Percentiles rank a stretch among this genome's conserved stretches.
Conservation (phyloP, 2,113 vertebrate genomes). For the Herpetotheres cachinnans region DNA sequence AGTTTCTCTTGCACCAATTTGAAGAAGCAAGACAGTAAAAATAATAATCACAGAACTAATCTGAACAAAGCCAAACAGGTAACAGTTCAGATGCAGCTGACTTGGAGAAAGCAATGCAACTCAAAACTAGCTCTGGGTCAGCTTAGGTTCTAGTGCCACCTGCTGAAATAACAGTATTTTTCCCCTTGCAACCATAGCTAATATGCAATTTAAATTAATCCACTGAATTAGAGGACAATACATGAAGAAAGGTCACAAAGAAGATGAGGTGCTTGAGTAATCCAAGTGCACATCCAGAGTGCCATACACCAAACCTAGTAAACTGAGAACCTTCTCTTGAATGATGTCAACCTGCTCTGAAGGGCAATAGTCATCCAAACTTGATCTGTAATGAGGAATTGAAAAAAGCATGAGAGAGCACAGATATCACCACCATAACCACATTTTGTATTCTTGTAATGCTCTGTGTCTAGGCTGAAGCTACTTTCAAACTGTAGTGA, state of each 20-base stretch:
- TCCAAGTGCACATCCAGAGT: conserved; percentile 83
- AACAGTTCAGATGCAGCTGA: background rate
- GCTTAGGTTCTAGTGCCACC: conserved; percentile 42
- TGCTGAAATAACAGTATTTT: background rate
- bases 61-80: background rate
- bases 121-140: background rate
- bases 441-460: background rate
- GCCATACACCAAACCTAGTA: conserved; percentile 80
- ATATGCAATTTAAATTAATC: background rate
- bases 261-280: conserved; percentile 69
- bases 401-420: background rate
- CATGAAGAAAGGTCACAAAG: conserved; percentile 6
- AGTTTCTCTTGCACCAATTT: background rate
- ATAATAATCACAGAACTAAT: background rate
- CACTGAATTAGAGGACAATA: background rate
- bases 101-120: background rate
- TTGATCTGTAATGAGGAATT: conserved; percentile 79
- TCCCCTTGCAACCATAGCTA: background rate
- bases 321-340: conserved; percentile 80
- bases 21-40: background rate
- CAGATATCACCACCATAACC: background rate
- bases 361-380: conserved; percentile 97
- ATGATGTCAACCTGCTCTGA: conserved; percentile 89
- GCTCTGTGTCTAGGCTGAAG: background rate
- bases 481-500: background rate